phyloP scores from a whole-genome alignment of 2,113 vertebrate genomes.

The Ceyx margarethae region DNA sequence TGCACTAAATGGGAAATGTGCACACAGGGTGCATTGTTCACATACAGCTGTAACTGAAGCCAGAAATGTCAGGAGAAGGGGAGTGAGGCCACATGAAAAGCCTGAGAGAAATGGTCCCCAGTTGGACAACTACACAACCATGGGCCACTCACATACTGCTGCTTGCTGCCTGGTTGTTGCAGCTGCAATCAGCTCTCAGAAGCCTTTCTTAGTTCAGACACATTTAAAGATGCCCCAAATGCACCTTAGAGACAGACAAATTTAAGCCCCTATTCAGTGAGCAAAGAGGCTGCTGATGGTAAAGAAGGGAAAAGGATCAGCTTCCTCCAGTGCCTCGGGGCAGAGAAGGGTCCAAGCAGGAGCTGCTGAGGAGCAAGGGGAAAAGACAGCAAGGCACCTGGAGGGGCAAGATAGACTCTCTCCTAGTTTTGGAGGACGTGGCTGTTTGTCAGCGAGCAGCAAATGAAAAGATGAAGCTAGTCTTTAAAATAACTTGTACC shows the following conservation, averaged over 20 bases:
- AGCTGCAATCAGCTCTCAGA: background rate
- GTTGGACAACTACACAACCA: background rate
- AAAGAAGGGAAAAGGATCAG: background rate
- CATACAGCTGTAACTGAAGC: background rate
- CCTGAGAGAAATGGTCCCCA: background rate
- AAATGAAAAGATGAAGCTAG: background rate
- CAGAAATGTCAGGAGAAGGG: conserved; percentile 14
- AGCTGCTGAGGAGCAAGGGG: background rate
- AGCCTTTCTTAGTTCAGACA: background rate
- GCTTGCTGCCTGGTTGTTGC: background rate
- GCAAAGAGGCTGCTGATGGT: background rate
- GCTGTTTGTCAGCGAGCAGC: background rate
- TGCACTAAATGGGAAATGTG: background rate
- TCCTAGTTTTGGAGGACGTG: background rate
- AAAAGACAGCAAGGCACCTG: background rate
- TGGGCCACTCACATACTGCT: background rate
- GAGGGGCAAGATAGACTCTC: background rate
- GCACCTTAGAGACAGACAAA: background rate
- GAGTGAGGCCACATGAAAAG: background rate
- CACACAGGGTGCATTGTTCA: conserved; percentile 30
- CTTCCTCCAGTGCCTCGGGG: fast-evolving
- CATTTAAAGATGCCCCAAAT: background rate
- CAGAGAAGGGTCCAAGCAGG: background rate
- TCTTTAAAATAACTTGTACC: background rate
- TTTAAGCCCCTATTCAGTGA: background rate